Evolutionary conservation across 2,113 vertebrate genomes (phyloP).

Genomic region (Corythoichthys haematopterus): DNA sequence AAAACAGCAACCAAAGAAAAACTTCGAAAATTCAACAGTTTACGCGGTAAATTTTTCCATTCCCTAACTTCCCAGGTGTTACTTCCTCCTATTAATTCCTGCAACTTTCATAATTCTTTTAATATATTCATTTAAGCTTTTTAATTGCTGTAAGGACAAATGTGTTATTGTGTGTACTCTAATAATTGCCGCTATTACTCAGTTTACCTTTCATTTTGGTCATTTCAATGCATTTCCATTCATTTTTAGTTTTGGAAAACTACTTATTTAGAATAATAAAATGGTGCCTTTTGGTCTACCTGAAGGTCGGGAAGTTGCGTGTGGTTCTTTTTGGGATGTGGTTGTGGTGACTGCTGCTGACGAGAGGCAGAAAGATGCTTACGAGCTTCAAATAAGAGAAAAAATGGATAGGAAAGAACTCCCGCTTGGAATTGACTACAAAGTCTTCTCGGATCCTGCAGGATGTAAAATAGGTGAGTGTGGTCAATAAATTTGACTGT

Average conservation of each 20-base stretch:
- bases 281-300: neutral
- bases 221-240: too few species aligned
- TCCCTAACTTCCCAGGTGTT: too few species aligned
- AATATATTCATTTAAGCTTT: too few species aligned
- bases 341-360: conserved; percentile 84
- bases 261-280: too few species aligned
- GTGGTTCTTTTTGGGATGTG: conserved; percentile 82
- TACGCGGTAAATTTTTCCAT: conserved; percentile 46
- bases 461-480: conserved; percentile 82
- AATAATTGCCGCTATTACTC: neutral
- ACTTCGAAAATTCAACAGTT: conserved; percentile 63
- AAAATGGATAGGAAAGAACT: conserved; percentile 79
- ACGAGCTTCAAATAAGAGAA: conserved; percentile 76
- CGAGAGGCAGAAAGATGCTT: conserved; percentile 77
- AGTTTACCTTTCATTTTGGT: neutral
- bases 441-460: conserved; percentile 82
- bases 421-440: conserved; percentile 75
- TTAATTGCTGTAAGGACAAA: neutral
- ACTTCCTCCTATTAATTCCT: too few species aligned
- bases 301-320: conserved; percentile 65
- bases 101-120: too few species aligned
- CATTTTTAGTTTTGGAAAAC: too few species aligned
- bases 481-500: neutral
- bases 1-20: conserved; percentile 66
- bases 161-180: neutral